Evolutionary conservation across 2,113 vertebrate species (phyloP).

Genomic region (Seriola aureovittata): DNA sequence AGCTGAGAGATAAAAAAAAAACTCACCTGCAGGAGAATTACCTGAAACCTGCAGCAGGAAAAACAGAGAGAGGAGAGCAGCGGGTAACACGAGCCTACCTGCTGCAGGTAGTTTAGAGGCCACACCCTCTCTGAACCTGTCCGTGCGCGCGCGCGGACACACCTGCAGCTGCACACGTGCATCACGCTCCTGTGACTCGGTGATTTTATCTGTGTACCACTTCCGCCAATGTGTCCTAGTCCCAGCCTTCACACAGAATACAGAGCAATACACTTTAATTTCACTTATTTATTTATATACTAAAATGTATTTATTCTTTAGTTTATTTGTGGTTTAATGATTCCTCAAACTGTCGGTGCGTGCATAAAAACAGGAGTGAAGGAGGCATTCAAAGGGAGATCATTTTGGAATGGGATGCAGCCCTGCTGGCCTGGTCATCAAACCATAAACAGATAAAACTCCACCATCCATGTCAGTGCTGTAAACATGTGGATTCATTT

Average conservation of each 20-base stretch:
- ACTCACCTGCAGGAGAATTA: not conserved
- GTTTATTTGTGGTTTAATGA: too few species aligned
- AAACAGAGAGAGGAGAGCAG: not conserved
- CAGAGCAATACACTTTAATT: too few species aligned
- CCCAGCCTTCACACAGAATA: not conserved
- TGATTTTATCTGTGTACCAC: not conserved
- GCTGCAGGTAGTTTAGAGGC: constrained; percentile 68
- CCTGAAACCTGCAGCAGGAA: not conserved
- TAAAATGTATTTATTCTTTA: not conserved
- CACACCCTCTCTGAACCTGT: constrained; percentile 60
- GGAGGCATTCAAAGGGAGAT: not conserved
- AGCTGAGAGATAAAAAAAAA: not conserved
- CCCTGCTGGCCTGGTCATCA: not conserved
- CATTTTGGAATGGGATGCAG: not conserved
- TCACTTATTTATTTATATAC: not conserved
- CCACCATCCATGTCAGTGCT: too few species aligned
- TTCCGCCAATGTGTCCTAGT: not conserved
- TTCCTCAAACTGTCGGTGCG: not conserved
- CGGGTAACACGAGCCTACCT: constrained; percentile 61
- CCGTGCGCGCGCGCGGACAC: not conserved
- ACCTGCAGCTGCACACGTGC: not conserved
- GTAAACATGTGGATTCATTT: not conserved
- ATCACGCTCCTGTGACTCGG: not conserved
- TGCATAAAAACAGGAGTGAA: not conserved
- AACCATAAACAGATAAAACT: constrained; percentile 6